phyloP scores from a whole-genome alignment of 2,797 vertebrate genomes.

The Clamator glandarius region DNA sequence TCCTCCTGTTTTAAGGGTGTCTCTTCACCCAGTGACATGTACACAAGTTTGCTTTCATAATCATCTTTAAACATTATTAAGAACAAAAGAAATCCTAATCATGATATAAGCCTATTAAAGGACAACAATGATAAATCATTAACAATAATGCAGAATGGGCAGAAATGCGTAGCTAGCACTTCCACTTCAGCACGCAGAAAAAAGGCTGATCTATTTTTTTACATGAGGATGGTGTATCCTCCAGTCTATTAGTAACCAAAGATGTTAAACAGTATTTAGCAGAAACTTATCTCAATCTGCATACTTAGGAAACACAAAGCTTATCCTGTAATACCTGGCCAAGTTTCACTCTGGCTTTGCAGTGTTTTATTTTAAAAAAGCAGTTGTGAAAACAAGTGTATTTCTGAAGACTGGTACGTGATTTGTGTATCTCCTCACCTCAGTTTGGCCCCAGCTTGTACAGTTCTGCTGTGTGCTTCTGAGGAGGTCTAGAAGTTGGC shows the following conservation, averaged over 20 bases:
- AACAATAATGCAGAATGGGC: slow-evolving; percentile 17
- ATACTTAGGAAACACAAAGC: not conserved
- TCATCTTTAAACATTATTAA: slow-evolving; percentile 50
- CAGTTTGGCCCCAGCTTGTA: not conserved
- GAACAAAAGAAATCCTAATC: slow-evolving; percentile 64
- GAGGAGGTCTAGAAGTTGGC: not conserved
- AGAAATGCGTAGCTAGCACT: slow-evolving; percentile 40
- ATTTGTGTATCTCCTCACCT: not conserved
- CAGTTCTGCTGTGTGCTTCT: not conserved
- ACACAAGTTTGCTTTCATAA: slow-evolving; percentile 29
- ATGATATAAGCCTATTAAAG: slow-evolving; percentile 60
- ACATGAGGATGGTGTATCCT: slow-evolving; percentile 7
- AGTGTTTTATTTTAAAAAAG: not conserved
- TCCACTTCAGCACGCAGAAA: slow-evolving; percentile 8
- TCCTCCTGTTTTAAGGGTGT: not conserved
- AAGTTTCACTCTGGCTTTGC: not conserved
- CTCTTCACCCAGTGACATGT: slow-evolving; percentile 35
- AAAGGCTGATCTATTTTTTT: slow-evolving; percentile 19
- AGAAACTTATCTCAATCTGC: not conserved
- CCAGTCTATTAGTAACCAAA: slow-evolving; percentile 20
- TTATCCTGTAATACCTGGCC: not conserved
- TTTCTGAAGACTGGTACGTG: not conserved
- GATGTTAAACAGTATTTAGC: not conserved
- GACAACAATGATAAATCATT: slow-evolving; percentile 55
- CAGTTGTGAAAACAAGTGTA: not conserved